phyloP scores from a whole-genome alignment of 2,797 vertebrate genomes.

The Dipus sagitta region DNA sequence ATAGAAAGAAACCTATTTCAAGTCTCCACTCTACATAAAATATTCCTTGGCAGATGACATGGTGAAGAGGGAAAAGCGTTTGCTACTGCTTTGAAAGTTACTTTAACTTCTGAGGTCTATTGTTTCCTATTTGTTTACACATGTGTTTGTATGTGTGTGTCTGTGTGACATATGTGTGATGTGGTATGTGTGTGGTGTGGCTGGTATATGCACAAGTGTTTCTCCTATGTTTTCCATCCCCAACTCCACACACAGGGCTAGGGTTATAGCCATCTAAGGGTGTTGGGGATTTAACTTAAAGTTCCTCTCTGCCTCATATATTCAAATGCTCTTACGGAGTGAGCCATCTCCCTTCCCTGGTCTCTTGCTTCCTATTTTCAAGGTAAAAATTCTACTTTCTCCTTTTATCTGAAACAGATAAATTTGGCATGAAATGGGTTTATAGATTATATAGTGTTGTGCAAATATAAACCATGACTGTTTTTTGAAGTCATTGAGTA shows the following conservation, averaged over 20 bases:
- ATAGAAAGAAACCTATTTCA: background rate
- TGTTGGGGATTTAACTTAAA: no score
- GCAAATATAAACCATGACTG: background rate
- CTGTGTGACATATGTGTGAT: no score
- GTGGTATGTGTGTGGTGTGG: no score
- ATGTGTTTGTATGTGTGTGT: no score
- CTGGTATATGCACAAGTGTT: no score
- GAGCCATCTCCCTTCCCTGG: no score
- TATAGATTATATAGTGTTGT: background rate
- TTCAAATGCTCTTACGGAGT: no score
- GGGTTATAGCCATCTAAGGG: no score
- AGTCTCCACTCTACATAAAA: background rate
- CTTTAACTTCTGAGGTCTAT: background rate
- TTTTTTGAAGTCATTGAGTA: background rate
- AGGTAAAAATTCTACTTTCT: background rate
- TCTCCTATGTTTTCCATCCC: no score
- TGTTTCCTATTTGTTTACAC: no score
- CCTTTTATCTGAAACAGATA: conserved; percentile 16
- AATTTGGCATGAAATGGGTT: background rate
- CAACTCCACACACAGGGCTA: no score
- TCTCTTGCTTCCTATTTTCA: background rate
- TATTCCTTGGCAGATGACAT: background rate
- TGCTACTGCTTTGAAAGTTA: conserved; percentile 22
- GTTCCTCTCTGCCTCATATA: no score
- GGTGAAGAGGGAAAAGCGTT: background rate